Conservation (phyloP, 2,888 invertebrate species). For the Alloscopus bannaensis region DNA sequence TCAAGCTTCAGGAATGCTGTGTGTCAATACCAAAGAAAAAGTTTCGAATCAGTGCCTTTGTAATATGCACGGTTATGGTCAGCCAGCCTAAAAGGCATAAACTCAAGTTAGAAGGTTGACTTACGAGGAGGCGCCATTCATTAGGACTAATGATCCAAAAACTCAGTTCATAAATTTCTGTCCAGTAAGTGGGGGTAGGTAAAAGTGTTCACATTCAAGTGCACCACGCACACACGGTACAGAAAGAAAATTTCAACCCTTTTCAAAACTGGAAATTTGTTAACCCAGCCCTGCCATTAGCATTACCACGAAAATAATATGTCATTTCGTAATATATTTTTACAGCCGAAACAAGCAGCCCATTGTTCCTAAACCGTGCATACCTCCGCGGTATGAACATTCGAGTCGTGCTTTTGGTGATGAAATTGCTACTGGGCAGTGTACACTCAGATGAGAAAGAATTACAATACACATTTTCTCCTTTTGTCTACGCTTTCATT, state of each 20-base stretch:
- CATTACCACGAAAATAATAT: constrained; percentile 62
- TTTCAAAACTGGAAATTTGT: constrained; percentile 48
- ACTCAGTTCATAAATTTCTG: constrained; percentile 58
- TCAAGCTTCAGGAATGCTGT: too few species aligned
- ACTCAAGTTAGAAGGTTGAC: constrained; percentile 58
- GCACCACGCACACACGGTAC: neutral
- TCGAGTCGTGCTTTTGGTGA: constrained; percentile 42
- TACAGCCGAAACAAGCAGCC: constrained; percentile 53
- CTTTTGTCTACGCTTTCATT: too few species aligned
- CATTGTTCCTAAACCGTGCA: constrained; percentile 33
- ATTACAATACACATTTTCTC: neutral
- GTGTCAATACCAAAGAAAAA: too few species aligned
- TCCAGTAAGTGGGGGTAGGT: constrained; percentile 40
- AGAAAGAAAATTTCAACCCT: neutral
- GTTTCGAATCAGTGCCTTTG: too few species aligned
- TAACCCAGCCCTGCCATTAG: constrained; percentile 65
- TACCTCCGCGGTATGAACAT: constrained; percentile 44
- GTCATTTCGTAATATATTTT: constrained; percentile 63
- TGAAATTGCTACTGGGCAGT: constrained; percentile 63
- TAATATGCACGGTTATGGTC: too few species aligned
- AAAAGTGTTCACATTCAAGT: constrained; percentile 24
- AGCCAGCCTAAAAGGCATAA: too few species aligned
- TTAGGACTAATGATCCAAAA: constrained; percentile 63
- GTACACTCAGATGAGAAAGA: neutral
- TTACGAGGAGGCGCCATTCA: constrained; percentile 67